Evolutionary conservation across 2,888 invertebrate genomes (phyloP).

Genomic region (Cantharis rufa): DNA sequence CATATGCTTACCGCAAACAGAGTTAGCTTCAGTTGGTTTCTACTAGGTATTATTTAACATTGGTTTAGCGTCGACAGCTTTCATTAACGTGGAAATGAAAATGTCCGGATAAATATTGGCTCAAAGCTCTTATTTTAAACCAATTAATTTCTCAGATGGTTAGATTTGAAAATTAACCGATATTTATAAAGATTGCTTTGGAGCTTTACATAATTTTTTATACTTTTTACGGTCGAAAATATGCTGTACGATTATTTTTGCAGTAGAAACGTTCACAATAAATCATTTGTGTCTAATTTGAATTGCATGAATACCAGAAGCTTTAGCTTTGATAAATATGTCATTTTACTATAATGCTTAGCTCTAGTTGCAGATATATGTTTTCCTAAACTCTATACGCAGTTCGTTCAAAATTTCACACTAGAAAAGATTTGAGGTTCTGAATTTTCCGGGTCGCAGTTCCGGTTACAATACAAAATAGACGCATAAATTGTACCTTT

Average conservation of each 20-base stretch:
- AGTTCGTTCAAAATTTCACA: conserved; percentile 22
- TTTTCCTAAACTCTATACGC: conserved; percentile 13
- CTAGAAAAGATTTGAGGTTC: conserved; percentile 15
- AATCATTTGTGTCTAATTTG: conserved; percentile 24
- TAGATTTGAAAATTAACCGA: neutral
- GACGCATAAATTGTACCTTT: conserved; percentile 18
- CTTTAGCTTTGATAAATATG: conserved; percentile 18
- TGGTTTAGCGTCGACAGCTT: neutral
- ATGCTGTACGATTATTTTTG: conserved; percentile 16
- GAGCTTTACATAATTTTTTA: neutral
- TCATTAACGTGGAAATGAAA: neutral
- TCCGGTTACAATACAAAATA: conserved; percentile 14
- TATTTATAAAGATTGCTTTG: neutral
- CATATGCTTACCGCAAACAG: neutral
- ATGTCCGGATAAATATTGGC: neutral
- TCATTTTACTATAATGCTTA: conserved; percentile 20
- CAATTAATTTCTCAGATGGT: neutral
- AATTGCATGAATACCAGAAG: conserved; percentile 11
- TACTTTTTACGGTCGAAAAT: neutral
- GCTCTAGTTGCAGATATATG: conserved; percentile 22
- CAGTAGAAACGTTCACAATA: conserved; percentile 15
- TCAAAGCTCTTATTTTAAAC: neutral
- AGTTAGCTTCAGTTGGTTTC: neutral
- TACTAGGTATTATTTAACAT: neutral
- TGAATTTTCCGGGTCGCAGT: conserved; percentile 13